phyloP scores from a whole-genome alignment of 2,797 vertebrate species.

The Eulemur mongoz region DNA sequence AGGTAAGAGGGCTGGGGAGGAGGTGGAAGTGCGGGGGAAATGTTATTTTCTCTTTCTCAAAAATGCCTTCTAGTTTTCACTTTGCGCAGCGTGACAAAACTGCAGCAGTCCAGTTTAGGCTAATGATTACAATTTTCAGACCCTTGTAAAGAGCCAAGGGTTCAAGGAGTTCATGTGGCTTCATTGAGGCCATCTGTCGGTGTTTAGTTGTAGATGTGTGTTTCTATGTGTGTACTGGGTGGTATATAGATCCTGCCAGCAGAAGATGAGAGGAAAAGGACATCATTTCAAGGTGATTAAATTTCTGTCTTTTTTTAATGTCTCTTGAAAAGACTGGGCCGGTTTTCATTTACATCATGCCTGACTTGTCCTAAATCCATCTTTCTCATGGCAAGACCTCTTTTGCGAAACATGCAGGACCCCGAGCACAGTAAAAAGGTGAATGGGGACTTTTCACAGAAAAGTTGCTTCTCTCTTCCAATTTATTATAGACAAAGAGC shows the following conservation, averaged over 20 bases:
- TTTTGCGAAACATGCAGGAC: neutral
- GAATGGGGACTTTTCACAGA: neutral
- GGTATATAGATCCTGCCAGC: accelerated
- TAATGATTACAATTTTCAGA: neutral
- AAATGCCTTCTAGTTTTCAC: neutral
- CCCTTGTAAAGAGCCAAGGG: neutral
- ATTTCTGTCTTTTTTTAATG: neutral
- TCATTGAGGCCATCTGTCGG: neutral
- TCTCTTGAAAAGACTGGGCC: neutral
- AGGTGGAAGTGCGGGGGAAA: neutral
- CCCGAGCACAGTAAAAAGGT: neutral
- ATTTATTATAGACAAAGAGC: neutral
- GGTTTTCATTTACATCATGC: neutral
- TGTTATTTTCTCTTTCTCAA: neutral
- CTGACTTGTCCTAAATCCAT: neutral
- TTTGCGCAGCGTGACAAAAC: neutral
- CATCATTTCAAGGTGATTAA: neutral
- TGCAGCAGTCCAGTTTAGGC: neutral
- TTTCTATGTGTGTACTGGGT: accelerated
- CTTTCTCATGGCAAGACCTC: neutral
- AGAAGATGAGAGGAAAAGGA: neutral
- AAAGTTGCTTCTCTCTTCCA: neutral
- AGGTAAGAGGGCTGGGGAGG: conserved; percentile 85
- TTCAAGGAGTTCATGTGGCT: neutral
- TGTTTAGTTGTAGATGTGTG: neutral